Percentiles rank a stretch among this genome's conserved stretches.
phyloP scores from a whole-genome alignment of 2,113 vertebrate species.

The Abramis brama region DNA sequence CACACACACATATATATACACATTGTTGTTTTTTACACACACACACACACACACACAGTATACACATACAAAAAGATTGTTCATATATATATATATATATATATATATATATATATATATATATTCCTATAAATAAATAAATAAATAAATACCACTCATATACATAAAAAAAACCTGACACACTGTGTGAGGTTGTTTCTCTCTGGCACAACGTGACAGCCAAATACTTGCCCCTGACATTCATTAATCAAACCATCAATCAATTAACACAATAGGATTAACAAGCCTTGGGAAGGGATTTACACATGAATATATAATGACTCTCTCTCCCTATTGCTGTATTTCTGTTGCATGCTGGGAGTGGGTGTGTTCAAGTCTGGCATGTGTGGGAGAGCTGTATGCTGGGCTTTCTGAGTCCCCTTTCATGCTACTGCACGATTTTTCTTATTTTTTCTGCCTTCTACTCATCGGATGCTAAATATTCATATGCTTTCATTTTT shows the following conservation, averaged over 20 bases:
- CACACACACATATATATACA: no score
- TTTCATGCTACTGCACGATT: not conserved
- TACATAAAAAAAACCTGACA: not conserved
- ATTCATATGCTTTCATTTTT: not conserved
- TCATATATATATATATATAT: not conserved
- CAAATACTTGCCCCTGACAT: constrained; percentile 32
- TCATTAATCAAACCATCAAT: constrained; percentile 47
- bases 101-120: not conserved
- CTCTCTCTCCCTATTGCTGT: constrained; percentile 15
- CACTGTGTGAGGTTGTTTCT: not conserved
- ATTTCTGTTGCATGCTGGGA: constrained; percentile 16
- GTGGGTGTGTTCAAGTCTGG: constrained; percentile 17
- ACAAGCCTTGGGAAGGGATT: constrained; percentile 45
- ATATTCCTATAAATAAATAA: not conserved
- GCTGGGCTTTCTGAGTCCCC: not conserved
- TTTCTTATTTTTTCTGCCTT: not conserved
- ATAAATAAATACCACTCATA: not conserved
- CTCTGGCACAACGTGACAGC: not conserved
- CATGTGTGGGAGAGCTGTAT: not conserved
- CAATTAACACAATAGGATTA: constrained; percentile 51
- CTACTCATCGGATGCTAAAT: constrained; percentile 12
- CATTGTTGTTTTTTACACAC: no score
- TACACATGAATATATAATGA: constrained; percentile 44
- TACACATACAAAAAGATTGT: no score
- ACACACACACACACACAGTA: no score